Conservation (phyloP, 2,888 invertebrate species). For the Mythimna vitellina region DNA sequence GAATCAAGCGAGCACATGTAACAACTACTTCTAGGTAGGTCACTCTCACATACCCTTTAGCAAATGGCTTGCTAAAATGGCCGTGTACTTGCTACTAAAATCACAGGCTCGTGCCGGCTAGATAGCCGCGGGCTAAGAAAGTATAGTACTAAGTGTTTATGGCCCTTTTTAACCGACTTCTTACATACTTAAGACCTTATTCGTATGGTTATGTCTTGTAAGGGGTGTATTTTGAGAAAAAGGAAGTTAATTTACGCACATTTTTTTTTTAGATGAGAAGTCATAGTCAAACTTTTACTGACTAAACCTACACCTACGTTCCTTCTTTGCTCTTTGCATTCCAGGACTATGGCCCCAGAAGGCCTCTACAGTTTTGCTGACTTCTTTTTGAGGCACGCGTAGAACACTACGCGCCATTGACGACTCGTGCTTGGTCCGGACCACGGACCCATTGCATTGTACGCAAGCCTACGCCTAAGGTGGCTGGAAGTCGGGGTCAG, state of each 20-base stretch:
- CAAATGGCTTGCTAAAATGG: slow-evolving; percentile 55
- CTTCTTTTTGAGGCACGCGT: no score
- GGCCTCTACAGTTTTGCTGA: no score
- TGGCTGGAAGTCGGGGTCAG: no score
- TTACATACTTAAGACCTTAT: slow-evolving; percentile 19
- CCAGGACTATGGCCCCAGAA: no score
- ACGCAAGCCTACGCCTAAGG: no score
- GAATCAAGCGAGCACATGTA: slow-evolving; percentile 16
- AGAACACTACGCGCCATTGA: no score
- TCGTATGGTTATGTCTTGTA: slow-evolving; percentile 9
- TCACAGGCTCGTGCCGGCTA: slow-evolving; percentile 42
- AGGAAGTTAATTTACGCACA: background rate
- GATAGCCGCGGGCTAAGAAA: slow-evolving; percentile 53
- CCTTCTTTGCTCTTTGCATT: no score
- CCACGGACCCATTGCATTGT: no score
- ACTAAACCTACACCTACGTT: no score
- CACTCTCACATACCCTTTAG: slow-evolving; percentile 42
- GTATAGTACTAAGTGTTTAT: slow-evolving; percentile 41
- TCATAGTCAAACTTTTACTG: no score
- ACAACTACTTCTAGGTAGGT: slow-evolving; percentile 21
- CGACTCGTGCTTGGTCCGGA: no score
- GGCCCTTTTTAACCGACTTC: slow-evolving; percentile 23
- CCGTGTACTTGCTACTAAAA: slow-evolving; percentile 36
- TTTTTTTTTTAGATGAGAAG: no score
- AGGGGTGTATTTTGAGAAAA: background rate